Evolutionary conservation across 2,797 vertebrate species (phyloP).

Genomic region (Lophotriccus pileatus): DNA sequence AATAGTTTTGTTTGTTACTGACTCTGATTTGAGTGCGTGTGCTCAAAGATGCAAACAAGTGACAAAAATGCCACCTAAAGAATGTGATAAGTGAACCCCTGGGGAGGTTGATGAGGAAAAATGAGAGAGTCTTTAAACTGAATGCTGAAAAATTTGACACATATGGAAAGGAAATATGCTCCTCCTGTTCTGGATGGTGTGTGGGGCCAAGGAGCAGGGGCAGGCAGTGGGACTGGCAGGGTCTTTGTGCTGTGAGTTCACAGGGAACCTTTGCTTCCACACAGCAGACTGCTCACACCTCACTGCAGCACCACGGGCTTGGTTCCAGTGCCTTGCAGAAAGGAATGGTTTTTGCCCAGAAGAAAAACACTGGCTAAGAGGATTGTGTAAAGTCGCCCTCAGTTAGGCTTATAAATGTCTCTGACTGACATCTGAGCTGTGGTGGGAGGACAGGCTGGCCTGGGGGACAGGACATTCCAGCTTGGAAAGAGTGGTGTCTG

Average conservation of each 20-base stretch:
- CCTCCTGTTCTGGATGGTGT: neutral
- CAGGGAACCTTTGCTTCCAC: neutral
- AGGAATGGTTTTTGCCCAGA: neutral
- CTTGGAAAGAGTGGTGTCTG: neutral
- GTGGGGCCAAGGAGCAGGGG: neutral
- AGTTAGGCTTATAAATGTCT: neutral
- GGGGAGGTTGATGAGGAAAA: neutral
- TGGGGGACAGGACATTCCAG: neutral
- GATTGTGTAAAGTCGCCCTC: neutral
- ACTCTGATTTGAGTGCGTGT: neutral
- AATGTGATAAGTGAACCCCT: neutral
- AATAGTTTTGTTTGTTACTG: slow-evolving; percentile 56
- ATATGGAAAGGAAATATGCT: neutral
- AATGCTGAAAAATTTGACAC: neutral
- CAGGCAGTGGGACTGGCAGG: neutral
- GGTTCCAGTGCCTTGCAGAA: neutral
- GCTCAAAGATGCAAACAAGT: slow-evolving; percentile 27
- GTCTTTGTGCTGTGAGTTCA: neutral
- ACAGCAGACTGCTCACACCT: neutral
- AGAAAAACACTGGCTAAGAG: neutral
- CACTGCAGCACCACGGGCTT: neutral
- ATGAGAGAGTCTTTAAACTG: neutral
- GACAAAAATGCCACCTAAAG: slow-evolving; percentile 6
- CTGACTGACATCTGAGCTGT: neutral
- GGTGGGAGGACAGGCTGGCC: neutral